Percentiles rank a stretch among this genome's conserved stretches.
phyloP scores from a whole-genome alignment of 2,888 invertebrate species.

The Parascotia fuliginaria region DNA sequence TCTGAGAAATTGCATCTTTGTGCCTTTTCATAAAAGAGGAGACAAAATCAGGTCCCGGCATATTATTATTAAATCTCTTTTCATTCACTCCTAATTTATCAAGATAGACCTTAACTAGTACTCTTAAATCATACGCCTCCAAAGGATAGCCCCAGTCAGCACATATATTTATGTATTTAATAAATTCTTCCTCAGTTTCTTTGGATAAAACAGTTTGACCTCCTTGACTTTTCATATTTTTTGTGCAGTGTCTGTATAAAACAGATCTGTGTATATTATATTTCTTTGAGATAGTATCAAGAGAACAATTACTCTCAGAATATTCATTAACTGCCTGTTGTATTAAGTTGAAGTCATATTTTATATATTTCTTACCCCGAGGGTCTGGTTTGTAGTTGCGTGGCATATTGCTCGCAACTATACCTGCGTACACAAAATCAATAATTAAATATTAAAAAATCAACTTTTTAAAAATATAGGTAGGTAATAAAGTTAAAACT shows the following conservation, averaged over 20 bases:
- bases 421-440: constrained; percentile 17
- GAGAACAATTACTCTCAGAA: constrained; percentile 18
- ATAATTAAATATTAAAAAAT: constrained; percentile 8
- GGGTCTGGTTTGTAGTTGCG: constrained; percentile 25
- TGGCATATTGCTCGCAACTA: constrained; percentile 21
- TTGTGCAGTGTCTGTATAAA: constrained; percentile 21
- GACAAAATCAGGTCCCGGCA: constrained; percentile 18
- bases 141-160: constrained; percentile 22
- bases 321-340: constrained; percentile 13
- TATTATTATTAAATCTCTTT: constrained; percentile 20
- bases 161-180: constrained; percentile 20
- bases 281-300: constrained; percentile 22
- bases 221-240: constrained; percentile 23
- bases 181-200: constrained; percentile 17
- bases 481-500: constrained; percentile 7
- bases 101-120: constrained; percentile 19
- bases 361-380: constrained; percentile 23
- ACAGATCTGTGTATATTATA: constrained; percentile 25
- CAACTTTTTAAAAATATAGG: too few relatives aligned
- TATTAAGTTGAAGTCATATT: constrained; percentile 23
- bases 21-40: constrained; percentile 16
- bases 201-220: constrained; percentile 17
- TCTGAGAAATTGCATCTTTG: constrained; percentile 12
- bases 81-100: constrained; percentile 18
- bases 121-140: constrained; percentile 18